Base-by-base conservation (phyloP, 2,888 invertebrate species). In the Heliothis peltigera region DNA sequence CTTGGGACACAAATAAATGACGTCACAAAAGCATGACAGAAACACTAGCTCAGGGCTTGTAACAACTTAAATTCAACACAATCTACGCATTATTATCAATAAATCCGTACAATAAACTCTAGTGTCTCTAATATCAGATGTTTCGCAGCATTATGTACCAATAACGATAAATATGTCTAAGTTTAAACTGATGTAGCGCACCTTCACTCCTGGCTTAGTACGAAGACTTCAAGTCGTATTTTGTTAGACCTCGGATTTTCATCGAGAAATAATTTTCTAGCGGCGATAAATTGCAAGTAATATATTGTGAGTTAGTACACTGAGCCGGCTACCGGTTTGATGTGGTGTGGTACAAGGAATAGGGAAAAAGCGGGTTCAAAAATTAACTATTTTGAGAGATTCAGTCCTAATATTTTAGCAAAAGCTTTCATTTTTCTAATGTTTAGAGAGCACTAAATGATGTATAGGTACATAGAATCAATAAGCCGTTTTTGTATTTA, bases 191-290 rank as follows among this genome's bases (percentile, higher is more conserved):
- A 25, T 51, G 56, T 49, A 59, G 52, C 59, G 56, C 49, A 55
- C 55, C 61, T 64, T 64, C 65, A 69, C 25, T 61, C 58, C 44
- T 61, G 25, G 55, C 60, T 68, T 66, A 64, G 54, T 63, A 65
- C 63, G 64, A 58, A 57, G 65, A 70, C 64, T 62, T 61, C 60
- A 54, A 77, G 64, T 70, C 67, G 77, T 82, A 82, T 81, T 82
- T 79, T 80, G 77, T 64, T 75, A 67, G 64, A 52, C 60, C 61
- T 61, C 54, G 83, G 84, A 81, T 87, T 90, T 90, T 89, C 90
- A 87, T 88, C 85, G 87, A 84, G 88, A 87, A 89, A 89, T 89
- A 86, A 90, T 90, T 87, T 77, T 86, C 86, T 84, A 87, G 81
- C 80, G 75, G 83, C 87, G 87, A 90, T 90, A 90, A 90, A 90